Percentiles rank a stretch among this genome's conserved stretches.
These are phyloP conservation scores for Ictalurus furcatus DNA, from an alignment of 2,113 vertebrate genomes.

Conservation along the genomic window DNA sequence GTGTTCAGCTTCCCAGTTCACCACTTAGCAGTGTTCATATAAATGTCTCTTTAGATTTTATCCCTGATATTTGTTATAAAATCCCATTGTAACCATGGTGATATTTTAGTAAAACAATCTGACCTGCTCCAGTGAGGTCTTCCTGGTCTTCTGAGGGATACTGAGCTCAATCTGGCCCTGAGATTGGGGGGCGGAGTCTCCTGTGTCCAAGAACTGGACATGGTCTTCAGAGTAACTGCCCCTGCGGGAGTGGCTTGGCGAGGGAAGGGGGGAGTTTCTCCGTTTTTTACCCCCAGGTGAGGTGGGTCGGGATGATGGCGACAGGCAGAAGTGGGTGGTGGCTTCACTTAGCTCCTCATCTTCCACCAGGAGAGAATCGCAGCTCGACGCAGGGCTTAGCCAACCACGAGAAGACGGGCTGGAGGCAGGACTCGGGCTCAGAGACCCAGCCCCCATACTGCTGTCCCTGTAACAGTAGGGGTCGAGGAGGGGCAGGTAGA, in stretches of 20 bases:
- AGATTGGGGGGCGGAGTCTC: conserved; percentile 62
- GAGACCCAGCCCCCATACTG: conserved; percentile 70
- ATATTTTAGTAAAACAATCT: conserved; percentile 10
- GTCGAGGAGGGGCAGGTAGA: conserved; percentile 82
- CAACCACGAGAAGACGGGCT: conserved; percentile 87
- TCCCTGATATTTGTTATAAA: background rate
- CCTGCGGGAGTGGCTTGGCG: conserved; percentile 81
- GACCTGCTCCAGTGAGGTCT: conserved; percentile 87
- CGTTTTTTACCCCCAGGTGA: conserved; percentile 88
- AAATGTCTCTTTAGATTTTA: background rate
- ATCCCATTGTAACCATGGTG: background rate
- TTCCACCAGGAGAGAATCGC: conserved; percentile 83
- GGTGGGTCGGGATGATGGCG: conserved; percentile 78
- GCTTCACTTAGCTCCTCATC: conserved; percentile 87
- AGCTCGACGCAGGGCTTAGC: conserved; percentile 86
- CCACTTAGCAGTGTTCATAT: background rate
- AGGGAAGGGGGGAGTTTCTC: conserved; percentile 75
- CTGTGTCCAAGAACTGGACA: conserved; percentile 61
- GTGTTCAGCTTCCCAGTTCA: background rate
- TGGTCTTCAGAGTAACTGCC: conserved; percentile 85
- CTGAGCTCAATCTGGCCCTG: conserved; percentile 72
- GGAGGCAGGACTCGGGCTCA: conserved; percentile 87
- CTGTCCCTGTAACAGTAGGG: conserved; percentile 84
- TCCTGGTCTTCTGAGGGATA: conserved; percentile 87
- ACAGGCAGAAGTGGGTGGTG: conserved; percentile 78